These are phyloP conservation scores for Diorhabda sublineata DNA, from an alignment of 1,140 invertebrate species.

Conservation along the genomic window DNA sequence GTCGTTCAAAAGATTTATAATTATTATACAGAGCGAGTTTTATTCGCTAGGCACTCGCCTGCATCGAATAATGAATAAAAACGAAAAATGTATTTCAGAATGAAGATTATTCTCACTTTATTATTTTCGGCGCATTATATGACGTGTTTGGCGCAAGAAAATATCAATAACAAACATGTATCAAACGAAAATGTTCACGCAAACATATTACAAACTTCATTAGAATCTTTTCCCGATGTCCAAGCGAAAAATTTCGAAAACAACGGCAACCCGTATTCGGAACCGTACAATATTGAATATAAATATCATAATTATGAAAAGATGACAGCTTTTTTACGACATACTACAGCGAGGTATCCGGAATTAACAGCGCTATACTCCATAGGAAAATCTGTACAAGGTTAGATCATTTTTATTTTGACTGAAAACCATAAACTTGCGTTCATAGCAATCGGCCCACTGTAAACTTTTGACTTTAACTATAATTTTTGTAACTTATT, in stretches of 20 bases:
- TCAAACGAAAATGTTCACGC: not conserved
- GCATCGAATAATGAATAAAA: no score
- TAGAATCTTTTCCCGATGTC: not conserved
- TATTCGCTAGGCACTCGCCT: no score
- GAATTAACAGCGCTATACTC: constrained; percentile 85
- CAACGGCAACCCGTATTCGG: constrained; percentile 20
- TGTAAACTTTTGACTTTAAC: no score
- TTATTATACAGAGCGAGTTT: no score
- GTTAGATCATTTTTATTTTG: constrained; percentile 47
- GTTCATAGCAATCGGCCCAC: no score
- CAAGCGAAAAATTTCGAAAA: constrained; percentile 14
- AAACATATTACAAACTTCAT: not conserved
- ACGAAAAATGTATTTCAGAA: no score
- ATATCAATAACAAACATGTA: not conserved
- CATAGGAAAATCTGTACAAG: constrained; percentile 90
- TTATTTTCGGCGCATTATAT: no score
- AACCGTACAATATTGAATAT: constrained; percentile 60
- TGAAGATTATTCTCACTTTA: no score
- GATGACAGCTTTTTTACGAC: constrained; percentile 76
- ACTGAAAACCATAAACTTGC: no score
- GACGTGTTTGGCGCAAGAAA: no score
- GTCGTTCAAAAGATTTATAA: no score
- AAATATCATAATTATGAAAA: constrained; percentile 86
- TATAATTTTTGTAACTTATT: no score
- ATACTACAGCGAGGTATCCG: constrained; percentile 74